Conservation (phyloP, 2,888 invertebrate species). For the Dichetophora obliterata region DNA sequence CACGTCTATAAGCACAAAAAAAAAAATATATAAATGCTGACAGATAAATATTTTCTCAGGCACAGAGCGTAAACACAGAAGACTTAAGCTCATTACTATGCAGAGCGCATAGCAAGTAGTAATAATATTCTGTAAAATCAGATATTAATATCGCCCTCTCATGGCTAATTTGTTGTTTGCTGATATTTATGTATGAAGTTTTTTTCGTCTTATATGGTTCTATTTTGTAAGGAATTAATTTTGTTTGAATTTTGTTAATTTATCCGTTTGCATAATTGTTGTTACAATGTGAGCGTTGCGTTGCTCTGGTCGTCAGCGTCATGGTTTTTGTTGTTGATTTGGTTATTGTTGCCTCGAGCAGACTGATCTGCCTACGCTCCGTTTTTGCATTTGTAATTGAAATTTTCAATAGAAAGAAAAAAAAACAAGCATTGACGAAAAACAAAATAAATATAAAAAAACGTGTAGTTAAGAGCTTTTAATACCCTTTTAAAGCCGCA, state of each 20-base stretch:
- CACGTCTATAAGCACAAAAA: background rate
- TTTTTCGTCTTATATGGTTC: background rate
- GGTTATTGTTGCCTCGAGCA: background rate
- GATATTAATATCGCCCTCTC: constrained; percentile 65
- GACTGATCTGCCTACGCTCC: background rate
- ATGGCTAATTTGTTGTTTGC: constrained; percentile 51
- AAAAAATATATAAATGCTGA: background rate
- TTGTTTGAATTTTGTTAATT: constrained; percentile 25
- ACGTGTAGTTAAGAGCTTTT: background rate
- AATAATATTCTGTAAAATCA: constrained; percentile 67
- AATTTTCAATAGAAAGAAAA: constrained; percentile 31
- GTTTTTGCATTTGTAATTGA: constrained; percentile 40
- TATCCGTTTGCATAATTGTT: background rate
- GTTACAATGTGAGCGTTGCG: background rate
- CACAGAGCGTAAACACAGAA: constrained; percentile 51
- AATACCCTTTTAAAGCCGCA: constrained; percentile 4
- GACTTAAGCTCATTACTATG: constrained; percentile 52
- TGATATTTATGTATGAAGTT: background rate
- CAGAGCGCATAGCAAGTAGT: constrained; percentile 55
- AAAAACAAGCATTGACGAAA: background rate
- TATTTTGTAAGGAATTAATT: background rate
- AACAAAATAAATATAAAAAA: background rate
- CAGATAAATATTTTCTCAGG: constrained; percentile 62
- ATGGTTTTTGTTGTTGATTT: background rate
- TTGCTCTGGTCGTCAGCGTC: background rate